Evolutionary conservation across 2,888 invertebrate species (phyloP), one percentile per base, ranked within the genome.

Genomic region (Amphipyra berbera): DNA sequence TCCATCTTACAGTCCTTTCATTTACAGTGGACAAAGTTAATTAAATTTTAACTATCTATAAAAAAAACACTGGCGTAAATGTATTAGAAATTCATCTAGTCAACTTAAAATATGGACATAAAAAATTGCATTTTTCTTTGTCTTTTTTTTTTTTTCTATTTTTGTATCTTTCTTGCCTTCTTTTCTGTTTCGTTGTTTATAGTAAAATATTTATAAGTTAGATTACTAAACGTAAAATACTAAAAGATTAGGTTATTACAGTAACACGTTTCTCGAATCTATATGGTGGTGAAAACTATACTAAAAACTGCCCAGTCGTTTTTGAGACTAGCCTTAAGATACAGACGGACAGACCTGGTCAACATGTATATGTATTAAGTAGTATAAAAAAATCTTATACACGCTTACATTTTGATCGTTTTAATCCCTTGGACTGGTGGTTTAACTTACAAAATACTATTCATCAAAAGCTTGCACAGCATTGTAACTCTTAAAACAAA

Each of bases 291-390:
- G 5, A 40, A 30, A 70, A 54, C 12, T 45, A 30, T 21, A 49
- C 33, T 3, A 38, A 21, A 45, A 65, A 35, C 38, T 33, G 27
- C 38, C 1, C 38, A 44, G 35, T n/a, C 14, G 33, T 49, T 68
- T 59, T 10, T 7, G 41, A 54, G 41, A 30, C 66, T 4, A 38
- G 9, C 13, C 49, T 12, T 9, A 37, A 38, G 7, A 15, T 49
- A 56, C 47, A 8, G 38, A 50, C 42, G 3, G 37, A 69, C 74
- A 69, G 74, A 73, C 55, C 61, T 55, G 52, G 35, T 48, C 15
- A 35, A 40, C 13, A 45, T 6, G 42, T 67, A 13, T 15, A 30
- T 30, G 30, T 30, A 30, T 45, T 53, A 46, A 46, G 41, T 62
- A 14, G 13, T 30, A 44, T 48, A 37, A 13, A 37, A 10, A 10